Evolutionary conservation across 2,888 invertebrate species (phyloP), one percentile per base, ranked within the genome.

Genomic region (Spialia ferax): DNA sequence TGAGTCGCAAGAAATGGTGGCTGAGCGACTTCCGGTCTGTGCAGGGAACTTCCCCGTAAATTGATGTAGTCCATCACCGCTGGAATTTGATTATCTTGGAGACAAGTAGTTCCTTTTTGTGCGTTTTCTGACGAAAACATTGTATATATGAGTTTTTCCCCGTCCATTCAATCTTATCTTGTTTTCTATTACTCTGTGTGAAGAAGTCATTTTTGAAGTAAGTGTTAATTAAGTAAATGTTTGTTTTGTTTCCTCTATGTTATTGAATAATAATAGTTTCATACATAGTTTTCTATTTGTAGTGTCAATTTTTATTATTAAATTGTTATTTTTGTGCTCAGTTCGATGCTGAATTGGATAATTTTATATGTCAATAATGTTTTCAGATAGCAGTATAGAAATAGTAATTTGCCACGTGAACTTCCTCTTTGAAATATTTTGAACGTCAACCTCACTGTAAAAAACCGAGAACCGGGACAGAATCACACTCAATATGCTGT

Each of bases 41-140:
- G 69, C 42, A 65, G 68, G 67, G 65, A 71, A 73, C 75, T 71
- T 77, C 77, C 76, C 76, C 75, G 68, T 67, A 78, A 81, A 83
- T 81, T 81, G 83, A 82, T 79, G 79, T 76, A 79, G 81, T 81
- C 83, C 82, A 83, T 83, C 82, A 83, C 75, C 73, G 75, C 72
- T 70, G 74, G 78, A 79, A 82, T 83, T 80, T 79, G 75, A 83
- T 83, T 82, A 82, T 79, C 73, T 70, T 61, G 29, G 66, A 65
- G 59, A 65, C 48, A 65, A 65, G 13, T 26, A 26, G 52, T 65
- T 63, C 26, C 20, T 55, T 59, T 59, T 59, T 50, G 32, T 52
- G 29, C 26, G 50, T 65, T 59, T 65, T 52, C 38, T 65, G 20
- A n/a, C 20, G 32, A 20, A 52, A 23, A 56, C 45, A 64, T 29